phyloP scores from a whole-genome alignment of 2,797 vertebrate genomes.

The Nothura maculosa region DNA sequence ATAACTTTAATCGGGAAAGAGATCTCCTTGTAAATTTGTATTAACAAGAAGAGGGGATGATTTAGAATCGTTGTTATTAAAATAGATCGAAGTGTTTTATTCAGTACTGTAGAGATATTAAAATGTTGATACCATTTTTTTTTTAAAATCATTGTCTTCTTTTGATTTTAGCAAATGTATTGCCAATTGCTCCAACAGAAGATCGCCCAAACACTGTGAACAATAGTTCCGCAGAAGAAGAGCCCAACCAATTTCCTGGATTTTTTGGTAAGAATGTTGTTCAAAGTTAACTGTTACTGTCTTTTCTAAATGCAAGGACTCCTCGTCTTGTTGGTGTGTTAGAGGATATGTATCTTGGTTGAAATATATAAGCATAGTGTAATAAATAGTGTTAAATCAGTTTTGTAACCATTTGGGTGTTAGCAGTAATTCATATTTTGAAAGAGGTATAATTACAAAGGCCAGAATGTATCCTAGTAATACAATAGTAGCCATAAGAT shows the following conservation, averaged over 20 bases:
- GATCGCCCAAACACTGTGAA: background rate
- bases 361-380: background rate
- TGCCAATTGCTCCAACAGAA: background rate
- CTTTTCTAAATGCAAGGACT: background rate
- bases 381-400: background rate
- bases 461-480: background rate
- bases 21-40: background rate
- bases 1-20: background rate
- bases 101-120: background rate
- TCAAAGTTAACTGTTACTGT: background rate
- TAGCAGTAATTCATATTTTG: background rate
- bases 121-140: background rate
- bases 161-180: background rate
- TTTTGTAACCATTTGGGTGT: background rate
- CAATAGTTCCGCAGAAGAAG: background rate
- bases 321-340: background rate
- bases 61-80: background rate
- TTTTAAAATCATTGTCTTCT: background rate
- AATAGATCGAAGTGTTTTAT: background rate
- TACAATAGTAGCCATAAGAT: background rate
- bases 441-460: background rate
- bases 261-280: conserved; percentile 27
- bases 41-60: background rate
- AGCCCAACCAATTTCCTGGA: background rate
- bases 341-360: background rate